Base-by-base conservation (phyloP, 2,888 invertebrate genomes). In the Prionchulus punctatus region DNA sequence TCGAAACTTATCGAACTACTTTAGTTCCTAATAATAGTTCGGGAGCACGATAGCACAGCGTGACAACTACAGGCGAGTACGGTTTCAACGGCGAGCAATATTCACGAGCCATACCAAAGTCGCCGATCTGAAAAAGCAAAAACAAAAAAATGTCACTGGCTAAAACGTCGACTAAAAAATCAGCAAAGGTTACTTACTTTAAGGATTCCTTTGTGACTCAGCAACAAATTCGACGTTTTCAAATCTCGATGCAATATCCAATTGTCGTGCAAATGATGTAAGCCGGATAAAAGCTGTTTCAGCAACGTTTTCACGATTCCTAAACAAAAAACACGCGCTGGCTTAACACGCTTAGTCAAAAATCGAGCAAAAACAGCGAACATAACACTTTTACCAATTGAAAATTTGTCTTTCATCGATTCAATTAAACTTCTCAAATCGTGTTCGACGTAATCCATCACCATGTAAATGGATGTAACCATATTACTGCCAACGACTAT, bases 371-470 rank as follows among this genome's bases (percentile, higher is more conserved):
- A 36, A 36, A 36, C 36, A 36, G 12, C 12, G 36, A 7, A 12
- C 12, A 36, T 12, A 7, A 15, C 12, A 36, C 36, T 36, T 4
- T 7, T 4, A 7, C 21, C 4, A 26, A 50, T 23, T 12, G 23
- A 47, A 12, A 47, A 47, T 21, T 21, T 4, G 21, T 47, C 70
- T 65, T 57, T 74, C 91, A 99, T 92, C 0, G 89, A 90, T 73
- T 98, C 94, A 90, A 99, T 96, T 25, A 98, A 77, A 47, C 88
- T 86, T 71, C 98, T 98, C 43, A 99, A 78, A 72, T 98, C 98
- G 69, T 98, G 98, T 70, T 98, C 98, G 2, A 99, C 94, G 70
- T 94, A 98, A 73, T 99, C 98, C 98, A 98, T 98, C 0, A 98
- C 98, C 57, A 79, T 73, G 65, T 77, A 79, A 60, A 79, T 79